Evolutionary conservation across 1,140 invertebrate genomes (phyloP), one percentile per base, ranked within the genome.

Genomic region (Cyphomyrmex costatus): DNA sequence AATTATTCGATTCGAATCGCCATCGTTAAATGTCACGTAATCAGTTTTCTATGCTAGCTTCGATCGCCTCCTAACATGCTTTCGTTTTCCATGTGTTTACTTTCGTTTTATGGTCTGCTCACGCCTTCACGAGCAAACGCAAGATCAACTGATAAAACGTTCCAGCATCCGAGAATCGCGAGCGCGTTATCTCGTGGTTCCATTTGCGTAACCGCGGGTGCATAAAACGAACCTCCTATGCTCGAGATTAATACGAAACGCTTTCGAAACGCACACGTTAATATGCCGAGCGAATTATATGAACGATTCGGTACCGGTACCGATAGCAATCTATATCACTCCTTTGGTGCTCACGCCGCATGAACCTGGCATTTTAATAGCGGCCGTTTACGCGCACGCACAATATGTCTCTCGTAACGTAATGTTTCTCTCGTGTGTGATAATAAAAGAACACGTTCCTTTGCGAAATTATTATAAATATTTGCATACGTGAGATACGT

Each of bases 331-430:
- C 68, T 83, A 60, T 82, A 70, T 74, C 71, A 87, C 53, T 88
- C 70, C 51, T 51, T 58, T 19, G 21, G 66, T 30, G 19, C 12
- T 49, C 53, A 21, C 27, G 36, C 42, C 53, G 33, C 27, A 89
- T 89, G 83, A 89, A 83, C 84, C 71, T 78, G 88, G 77, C 83
- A 89, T 89, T 83, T 89, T 89, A 89, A 89, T 83, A 61, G 56
- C 42, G 27, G 19, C 12, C 73, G 56, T 70, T 88, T 86, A 58
- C 49, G 14, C 14, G 78, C 33, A 33, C 70, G 49, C 56, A 76
- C 49, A 56, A 74, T 36, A 65, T 63, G 36, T 76, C 16, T 33
- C 27, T 24, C 71, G 19, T 36, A 24, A 30, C 56, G 70, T 51
- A 86, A 85, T 73, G 61, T 56, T 76, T 74, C 42, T 84, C 65